Conservation (phyloP, 2,797 vertebrate species). For the Eospalax fontanierii region DNA sequence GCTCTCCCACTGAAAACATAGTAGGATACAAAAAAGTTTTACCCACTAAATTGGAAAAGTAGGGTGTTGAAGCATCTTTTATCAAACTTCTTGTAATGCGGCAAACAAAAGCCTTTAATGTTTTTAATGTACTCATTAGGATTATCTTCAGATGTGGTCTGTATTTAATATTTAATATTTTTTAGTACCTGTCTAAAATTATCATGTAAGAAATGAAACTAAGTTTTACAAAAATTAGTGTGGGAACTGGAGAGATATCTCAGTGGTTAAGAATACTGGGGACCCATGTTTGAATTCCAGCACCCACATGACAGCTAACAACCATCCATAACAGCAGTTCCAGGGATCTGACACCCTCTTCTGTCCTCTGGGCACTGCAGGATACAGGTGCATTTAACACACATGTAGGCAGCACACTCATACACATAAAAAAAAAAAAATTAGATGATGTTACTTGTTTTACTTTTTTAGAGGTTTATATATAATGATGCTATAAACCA, state of each 20-base stretch:
- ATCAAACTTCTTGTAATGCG: conserved; percentile 38
- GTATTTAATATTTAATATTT: conserved; percentile 60
- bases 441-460: not conserved
- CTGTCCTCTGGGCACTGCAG: no score
- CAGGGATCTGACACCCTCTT: no score
- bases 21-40: conserved; percentile 71
- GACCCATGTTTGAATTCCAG: no score
- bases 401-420: no score
- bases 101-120: conserved; percentile 38
- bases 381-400: no score
- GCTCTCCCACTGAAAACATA: conserved; percentile 84
- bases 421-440: no score
- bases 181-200: not conserved
- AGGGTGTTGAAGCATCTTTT: conserved; percentile 56
- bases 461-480: not conserved
- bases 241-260: no score
- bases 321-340: no score
- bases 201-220: not conserved
- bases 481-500: not conserved
- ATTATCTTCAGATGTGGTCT: conserved; percentile 6
- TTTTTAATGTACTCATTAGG: conserved; percentile 35
- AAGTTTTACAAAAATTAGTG: not conserved
- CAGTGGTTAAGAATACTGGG: no score
- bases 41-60: conserved; percentile 64
- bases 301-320: no score